Evolutionary conservation across 37 sponge, comb jelly and placozoan species (phyloP).

Genomic region (Chondrosia reniformis): DNA sequence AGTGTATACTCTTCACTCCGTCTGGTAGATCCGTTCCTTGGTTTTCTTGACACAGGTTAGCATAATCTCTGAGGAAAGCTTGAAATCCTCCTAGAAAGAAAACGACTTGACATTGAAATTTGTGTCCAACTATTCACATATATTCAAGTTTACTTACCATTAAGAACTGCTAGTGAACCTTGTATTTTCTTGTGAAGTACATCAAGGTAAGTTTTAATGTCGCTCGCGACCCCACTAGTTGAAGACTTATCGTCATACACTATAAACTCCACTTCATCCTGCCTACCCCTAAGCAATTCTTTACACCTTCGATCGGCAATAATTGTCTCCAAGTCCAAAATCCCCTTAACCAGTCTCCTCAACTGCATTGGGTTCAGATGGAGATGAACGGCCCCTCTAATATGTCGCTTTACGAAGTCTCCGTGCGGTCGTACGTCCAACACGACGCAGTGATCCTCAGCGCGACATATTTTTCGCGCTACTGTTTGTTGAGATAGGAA

Average conservation of each 20-base stretch:
- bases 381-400: slow-evolving; percentile 39
- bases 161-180: not conserved
- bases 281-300: not conserved
- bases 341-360: slow-evolving; percentile 49
- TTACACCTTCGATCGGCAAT: slow-evolving; percentile 13
- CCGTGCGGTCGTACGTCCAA: slow-evolving; percentile 49
- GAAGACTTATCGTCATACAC: not conserved
- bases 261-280: not conserved
- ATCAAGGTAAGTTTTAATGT: not conserved
- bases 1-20: too few relatives aligned
- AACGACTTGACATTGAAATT: too few relatives aligned
- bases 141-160: not conserved
- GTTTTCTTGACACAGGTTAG: not conserved
- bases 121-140: not conserved
- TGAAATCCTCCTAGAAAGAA: not conserved
- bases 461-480: not conserved
- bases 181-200: not conserved
- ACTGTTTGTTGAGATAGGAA: not conserved
- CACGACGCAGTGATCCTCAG: slow-evolving; percentile 8
- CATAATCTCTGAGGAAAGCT: not conserved
- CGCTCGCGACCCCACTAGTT: not conserved
- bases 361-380: slow-evolving; percentile 46
- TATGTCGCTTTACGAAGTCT: slow-evolving; percentile 35
- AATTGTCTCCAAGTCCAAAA: slow-evolving; percentile 27
- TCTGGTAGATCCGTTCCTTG: too few relatives aligned